Evolutionary conservation across 1,140 invertebrate genomes (phyloP).

Genomic region (Andrena cerasifolii): DNA sequence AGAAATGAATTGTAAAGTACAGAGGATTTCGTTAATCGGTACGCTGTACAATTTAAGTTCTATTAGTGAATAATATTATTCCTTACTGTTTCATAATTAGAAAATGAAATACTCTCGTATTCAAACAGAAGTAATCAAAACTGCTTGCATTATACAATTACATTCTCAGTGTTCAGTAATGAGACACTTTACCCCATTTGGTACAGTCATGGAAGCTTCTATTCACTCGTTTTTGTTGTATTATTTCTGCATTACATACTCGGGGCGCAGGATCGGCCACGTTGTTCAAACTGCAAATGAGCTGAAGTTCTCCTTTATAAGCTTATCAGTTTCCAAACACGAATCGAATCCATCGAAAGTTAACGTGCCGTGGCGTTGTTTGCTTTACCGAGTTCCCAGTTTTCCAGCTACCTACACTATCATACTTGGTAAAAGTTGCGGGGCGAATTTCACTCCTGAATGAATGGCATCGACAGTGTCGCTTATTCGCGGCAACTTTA

Average conservation of each 20-base stretch:
- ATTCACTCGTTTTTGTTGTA: background rate
- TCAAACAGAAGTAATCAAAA: no score
- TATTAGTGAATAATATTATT: no score
- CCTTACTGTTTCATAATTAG: no score
- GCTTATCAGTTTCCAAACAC: conserved; percentile 26
- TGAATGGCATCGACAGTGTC: background rate
- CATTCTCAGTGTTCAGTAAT: no score
- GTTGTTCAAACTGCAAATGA: conserved; percentile 9
- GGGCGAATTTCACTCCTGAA: background rate
- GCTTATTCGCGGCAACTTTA: conserved; percentile 8
- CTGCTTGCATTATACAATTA: no score
- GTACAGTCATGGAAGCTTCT: no score
- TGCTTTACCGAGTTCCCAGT: conserved; percentile 30
- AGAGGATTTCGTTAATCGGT: no score
- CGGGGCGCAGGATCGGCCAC: background rate
- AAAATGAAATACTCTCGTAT: no score
- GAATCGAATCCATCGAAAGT: conserved; percentile 13
- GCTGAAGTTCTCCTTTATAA: conserved; percentile 27
- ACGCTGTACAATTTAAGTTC: no score
- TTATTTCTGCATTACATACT: background rate
- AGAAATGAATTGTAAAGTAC: no score
- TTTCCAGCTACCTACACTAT: conserved; percentile 5
- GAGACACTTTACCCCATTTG: no score
- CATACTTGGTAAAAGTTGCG: conserved; percentile 34
- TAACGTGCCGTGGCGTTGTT: conserved; percentile 1